phyloP scores from a whole-genome alignment of 2,113 vertebrate genomes.

The Polypterus senegalus region DNA sequence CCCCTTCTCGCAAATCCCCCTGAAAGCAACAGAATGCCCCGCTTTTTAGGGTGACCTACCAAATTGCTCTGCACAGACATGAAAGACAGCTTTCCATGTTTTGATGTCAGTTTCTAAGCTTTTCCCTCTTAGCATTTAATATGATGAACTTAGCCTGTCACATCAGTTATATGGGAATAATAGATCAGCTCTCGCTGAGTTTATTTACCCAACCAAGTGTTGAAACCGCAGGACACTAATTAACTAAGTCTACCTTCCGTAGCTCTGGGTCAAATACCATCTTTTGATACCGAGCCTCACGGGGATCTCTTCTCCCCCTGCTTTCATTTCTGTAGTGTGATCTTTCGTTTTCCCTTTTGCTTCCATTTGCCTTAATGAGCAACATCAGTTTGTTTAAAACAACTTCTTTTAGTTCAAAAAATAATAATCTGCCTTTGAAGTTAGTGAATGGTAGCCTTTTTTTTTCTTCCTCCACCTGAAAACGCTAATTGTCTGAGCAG shows the following conservation, averaged over 20 bases:
- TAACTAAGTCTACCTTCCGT: constrained; percentile 1
- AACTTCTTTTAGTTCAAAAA: background rate
- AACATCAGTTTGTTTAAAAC: background rate
- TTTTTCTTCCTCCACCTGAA: too few relatives aligned
- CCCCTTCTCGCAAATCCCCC: too few relatives aligned
- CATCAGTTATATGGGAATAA: constrained; percentile 5
- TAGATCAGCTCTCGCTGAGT: constrained; percentile 6
- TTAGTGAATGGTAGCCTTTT: too few relatives aligned
- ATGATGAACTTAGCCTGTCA: background rate
- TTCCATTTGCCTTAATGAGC: constrained; percentile 3
- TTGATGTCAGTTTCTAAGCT: too few relatives aligned
- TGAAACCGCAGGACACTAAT: constrained; percentile 4
- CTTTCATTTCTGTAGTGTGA: background rate
- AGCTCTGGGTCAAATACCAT: background rate
- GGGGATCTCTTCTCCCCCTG: background rate
- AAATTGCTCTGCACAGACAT: too few relatives aligned
- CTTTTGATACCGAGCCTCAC: background rate
- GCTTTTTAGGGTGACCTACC: too few relatives aligned
- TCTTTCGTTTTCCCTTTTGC: background rate
- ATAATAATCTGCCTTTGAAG: background rate
- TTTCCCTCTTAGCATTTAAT: background rate
- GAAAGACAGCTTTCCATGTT: too few relatives aligned
- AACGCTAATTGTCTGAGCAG: background rate
- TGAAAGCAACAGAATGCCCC: too few relatives aligned
- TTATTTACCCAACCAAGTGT: constrained; percentile 10